Evolutionary conservation across 2,888 invertebrate genomes (phyloP), one percentile per base, ranked within the genome.

Genomic region (Helicoverpa assulta): DNA sequence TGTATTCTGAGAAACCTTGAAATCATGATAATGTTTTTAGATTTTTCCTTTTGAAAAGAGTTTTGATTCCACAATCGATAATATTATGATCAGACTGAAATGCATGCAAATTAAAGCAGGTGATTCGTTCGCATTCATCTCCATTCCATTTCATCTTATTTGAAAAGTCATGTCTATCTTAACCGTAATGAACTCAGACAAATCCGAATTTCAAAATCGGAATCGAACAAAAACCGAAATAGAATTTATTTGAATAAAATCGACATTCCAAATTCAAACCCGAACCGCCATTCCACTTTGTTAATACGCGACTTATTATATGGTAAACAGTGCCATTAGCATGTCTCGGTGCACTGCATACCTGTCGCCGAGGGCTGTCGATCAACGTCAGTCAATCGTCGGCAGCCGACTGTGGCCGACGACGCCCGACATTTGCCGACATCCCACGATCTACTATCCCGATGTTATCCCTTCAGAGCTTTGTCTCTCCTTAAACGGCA

Each of bases 291-390:
- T 83, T 82, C 80, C 84, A 85, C 85, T 87, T 89, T 86, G 88
- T 88, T 91, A 90, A 90, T 91, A 89, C 85, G 82, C 87, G 90
- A 91, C 91, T 92, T 94, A 94, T 94, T 94, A 94, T 94, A 95
- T 95, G 95, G 92, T 92, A 95, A 95, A 89, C 92, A 92, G 92
- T 85, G 87, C 88, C 91, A 94, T 95, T 95, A 94, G 92, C 94
- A 95, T 95, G 93, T 94, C 93, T 90, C 84, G 87, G 85, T 87
- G 86, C 88, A 86, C 88, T 88, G 83, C 88, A 76, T 86, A 81
- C 82, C 86, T 86, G 89, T 87, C 88, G 79, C 77, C 84, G 89
- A 88, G 89, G 90, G 88, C 86, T 92, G 95, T 95, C 94, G 88
- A 91, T 95, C 95, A 95, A 91, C 87, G 95, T 95, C 95, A 90